phyloP scores from a whole-genome alignment of 1,140 invertebrate genomes.

The Drosophila ananassae region DNA sequence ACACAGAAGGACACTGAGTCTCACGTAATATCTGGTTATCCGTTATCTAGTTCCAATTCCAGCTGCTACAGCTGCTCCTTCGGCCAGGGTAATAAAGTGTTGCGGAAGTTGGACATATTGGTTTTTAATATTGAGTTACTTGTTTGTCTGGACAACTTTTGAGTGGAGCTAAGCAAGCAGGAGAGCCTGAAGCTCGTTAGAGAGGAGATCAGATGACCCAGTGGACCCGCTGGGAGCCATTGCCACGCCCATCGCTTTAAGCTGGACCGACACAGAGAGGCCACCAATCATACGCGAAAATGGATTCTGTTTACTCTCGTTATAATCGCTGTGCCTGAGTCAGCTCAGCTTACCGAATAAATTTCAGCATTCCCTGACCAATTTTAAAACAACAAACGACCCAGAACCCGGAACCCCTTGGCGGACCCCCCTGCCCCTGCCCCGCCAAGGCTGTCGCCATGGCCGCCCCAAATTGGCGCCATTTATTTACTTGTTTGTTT shows the following conservation, averaged over 20 bases:
- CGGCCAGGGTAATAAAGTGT: slow-evolving; percentile 50
- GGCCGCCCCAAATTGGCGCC: slow-evolving; percentile 74
- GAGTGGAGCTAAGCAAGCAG: slow-evolving; percentile 44
- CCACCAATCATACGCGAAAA: slow-evolving; percentile 80
- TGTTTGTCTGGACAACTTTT: slow-evolving; percentile 53
- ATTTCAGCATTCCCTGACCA: slow-evolving; percentile 50
- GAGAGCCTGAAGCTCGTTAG: slow-evolving; percentile 38
- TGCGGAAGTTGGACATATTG: slow-evolving; percentile 70
- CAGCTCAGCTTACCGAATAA: slow-evolving; percentile 75
- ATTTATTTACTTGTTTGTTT: slow-evolving; percentile 83
- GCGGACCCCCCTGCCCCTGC: slow-evolving; percentile 5
- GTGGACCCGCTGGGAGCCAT: not conserved
- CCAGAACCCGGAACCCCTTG: not conserved
- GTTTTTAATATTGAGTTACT: slow-evolving; percentile 81
- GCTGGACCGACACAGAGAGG: slow-evolving; percentile 20
- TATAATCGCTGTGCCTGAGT: slow-evolving; percentile 78
- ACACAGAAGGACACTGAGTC: not conserved
- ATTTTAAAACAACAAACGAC: slow-evolving; percentile 77
- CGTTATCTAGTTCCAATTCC: slow-evolving; percentile 44
- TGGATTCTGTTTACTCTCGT: slow-evolving; percentile 81
- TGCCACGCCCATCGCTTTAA: not conserved
- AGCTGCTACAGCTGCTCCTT: slow-evolving; percentile 21
- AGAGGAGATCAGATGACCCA: slow-evolving; percentile 42
- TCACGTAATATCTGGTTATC: slow-evolving; percentile 39
- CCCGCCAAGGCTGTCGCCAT: slow-evolving; percentile 27